Conservation (phyloP, 2,888 invertebrate genomes). For the Leucoma salicis region DNA sequence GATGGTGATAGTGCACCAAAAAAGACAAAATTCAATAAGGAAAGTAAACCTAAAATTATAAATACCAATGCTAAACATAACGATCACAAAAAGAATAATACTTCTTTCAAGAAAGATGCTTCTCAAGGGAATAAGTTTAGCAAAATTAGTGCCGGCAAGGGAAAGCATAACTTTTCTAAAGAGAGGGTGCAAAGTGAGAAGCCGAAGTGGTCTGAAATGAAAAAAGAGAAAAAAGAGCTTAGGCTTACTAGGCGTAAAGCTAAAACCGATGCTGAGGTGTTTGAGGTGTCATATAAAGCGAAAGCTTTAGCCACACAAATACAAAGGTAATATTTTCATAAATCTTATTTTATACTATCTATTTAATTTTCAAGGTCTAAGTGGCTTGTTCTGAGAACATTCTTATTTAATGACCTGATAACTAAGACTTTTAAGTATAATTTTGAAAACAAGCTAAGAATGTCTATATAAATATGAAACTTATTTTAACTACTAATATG, state of each 20-base stretch:
- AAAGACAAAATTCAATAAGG: conserved; percentile 56
- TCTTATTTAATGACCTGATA: too few species aligned
- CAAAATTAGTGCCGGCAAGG: conserved; percentile 33
- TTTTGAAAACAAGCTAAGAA: too few species aligned
- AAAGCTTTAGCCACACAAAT: conserved; percentile 71
- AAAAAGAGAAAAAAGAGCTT: conserved; percentile 88
- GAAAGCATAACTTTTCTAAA: conserved; percentile 45
- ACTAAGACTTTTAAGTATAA: too few species aligned
- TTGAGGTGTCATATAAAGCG: conserved; percentile 72
- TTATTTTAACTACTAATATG: too few species aligned
- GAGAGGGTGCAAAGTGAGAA: conserved; percentile 56
- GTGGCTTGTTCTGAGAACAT: too few species aligned
- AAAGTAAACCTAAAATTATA: conserved; percentile 21
- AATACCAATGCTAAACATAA: conserved; percentile 18
- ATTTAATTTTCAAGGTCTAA: too few species aligned
- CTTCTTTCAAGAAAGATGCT: conserved; percentile 24
- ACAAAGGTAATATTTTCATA: conserved; percentile 58
- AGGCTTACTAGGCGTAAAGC: conserved; percentile 85
- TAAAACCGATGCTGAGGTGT: conserved; percentile 69
- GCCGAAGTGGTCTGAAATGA: conserved; percentile 88
- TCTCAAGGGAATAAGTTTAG: conserved; percentile 30
- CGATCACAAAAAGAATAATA: conserved; percentile 19
- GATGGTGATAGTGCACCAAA: conserved; percentile 40
- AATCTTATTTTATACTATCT: too few species aligned
- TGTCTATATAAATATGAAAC: too few species aligned